A percentile compares a stretch with the other conserved stretches of the same genome.
These are phyloP conservation scores for Ditylenchus dipsaci DNA, from an alignment of 1,140 invertebrate species.

Conservation along the genomic window DNA sequence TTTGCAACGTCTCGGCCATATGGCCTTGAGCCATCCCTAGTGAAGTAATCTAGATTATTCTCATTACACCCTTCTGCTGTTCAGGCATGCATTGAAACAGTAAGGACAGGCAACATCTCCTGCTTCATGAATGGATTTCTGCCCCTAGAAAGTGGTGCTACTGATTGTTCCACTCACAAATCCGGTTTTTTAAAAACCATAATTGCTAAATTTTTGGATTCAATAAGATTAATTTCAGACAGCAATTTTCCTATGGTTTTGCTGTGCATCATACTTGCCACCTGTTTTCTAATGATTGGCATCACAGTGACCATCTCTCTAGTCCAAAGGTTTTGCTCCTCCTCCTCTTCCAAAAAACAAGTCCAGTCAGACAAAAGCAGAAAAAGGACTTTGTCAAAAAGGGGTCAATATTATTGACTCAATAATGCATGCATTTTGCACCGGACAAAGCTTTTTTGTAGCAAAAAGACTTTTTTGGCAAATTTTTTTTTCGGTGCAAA, in stretches of 20 bases:
- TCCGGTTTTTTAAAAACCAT: neutral
- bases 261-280: neutral
- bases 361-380: too few relatives aligned
- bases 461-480: too few relatives aligned
- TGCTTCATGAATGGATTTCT: neutral
- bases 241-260: neutral
- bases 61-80: neutral
- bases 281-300: neutral
- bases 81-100: slow-evolving; percentile 2
- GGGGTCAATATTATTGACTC: too few relatives aligned
- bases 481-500: too few relatives aligned
- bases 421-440: too few relatives aligned
- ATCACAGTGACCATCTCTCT: neutral
- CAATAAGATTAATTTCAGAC: neutral
- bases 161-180: neutral
- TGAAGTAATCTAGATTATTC: too few relatives aligned
- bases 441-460: too few relatives aligned
- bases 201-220: neutral
- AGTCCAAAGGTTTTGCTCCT: too few relatives aligned
- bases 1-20: too few relatives aligned
- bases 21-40: too few relatives aligned
- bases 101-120: neutral
- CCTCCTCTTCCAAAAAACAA: too few relatives aligned
- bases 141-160: neutral
- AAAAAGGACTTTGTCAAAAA: too few relatives aligned